Base-by-base conservation (phyloP, 2,888 invertebrate genomes). In the Drosophila peninsularis region DNA sequence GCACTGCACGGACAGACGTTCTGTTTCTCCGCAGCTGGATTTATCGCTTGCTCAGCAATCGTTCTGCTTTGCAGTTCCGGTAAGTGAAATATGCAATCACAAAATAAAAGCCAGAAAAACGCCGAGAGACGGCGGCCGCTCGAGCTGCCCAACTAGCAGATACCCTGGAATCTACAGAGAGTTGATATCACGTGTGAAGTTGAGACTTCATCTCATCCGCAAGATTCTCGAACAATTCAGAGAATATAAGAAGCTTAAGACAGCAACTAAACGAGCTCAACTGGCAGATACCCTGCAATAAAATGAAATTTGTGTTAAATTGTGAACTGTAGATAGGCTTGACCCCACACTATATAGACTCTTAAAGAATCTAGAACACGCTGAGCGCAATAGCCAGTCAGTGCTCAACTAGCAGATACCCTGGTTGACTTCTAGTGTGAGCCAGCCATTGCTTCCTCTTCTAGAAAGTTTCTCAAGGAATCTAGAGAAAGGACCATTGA, bases 41-140 rank as follows among this genome's bases (percentile, higher is more conserved):
- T 91, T 90, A 91, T 91, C 90, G 91, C 91, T 91, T 91, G 91
- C 89, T 91, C 91, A 90, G 92, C 91, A 91, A 91, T 91, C 90
- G 91, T 91, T 90, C 90, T 91, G 91, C 92, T 91, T 80, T 91
- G 92, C 89, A 92, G 90, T 90, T 91, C 92, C 91, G 91, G 91
- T 91, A 91, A 91, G 91, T 91, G 90, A 90, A 88, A 88, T 85
- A 87, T 85, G 80, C 77, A 47, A 47, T 64, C 68, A 55, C 62
- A 68, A 67, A 80, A 64, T 66, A 50, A 52, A 69, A 68, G 37
- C 44, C 41, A 42, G 66, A 54, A 54, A n/a, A n/a, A n/a, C n/a
- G n/a, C n/a, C n/a, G 66, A 50, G 13, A 19, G 19, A 19, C 1
- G 5, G 3, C 5, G 9, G 17, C 19, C 19, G 2, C 13, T 13